Percentiles rank a stretch among this genome's conserved stretches.
These are phyloP conservation scores for Drosophila jambulina DNA, from an alignment of 1,140 invertebrate species.

Conservation along the genomic window DNA sequence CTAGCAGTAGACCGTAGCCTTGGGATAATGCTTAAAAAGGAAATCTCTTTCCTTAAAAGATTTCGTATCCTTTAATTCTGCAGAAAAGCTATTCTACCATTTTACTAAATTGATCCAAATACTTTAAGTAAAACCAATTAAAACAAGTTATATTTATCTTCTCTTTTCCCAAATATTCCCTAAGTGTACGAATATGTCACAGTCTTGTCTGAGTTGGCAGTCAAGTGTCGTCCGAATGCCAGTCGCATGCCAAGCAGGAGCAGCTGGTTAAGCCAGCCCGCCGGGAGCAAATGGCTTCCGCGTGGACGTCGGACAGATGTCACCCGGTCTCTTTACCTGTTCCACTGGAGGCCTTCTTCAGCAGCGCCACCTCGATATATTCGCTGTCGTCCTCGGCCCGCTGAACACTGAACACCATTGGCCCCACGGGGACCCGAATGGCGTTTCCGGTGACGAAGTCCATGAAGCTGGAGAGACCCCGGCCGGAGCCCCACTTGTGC, in stretches of 20 bases:
- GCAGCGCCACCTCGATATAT: slow-evolving; percentile 81
- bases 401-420: slow-evolving; percentile 84
- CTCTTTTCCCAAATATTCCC: neutral
- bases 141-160: too few relatives aligned
- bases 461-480: slow-evolving; percentile 71
- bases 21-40: too few relatives aligned
- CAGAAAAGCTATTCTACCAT: neutral
- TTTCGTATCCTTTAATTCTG: too few relatives aligned
- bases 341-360: slow-evolving; percentile 73
- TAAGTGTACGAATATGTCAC: slow-evolving; percentile 15
- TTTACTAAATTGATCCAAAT: neutral
- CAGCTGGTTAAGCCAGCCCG: slow-evolving; percentile 12
- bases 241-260: slow-evolving; percentile 36
- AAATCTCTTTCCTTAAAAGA: too few relatives aligned
- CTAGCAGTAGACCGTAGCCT: too few relatives aligned
- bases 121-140: neutral
- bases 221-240: slow-evolving; percentile 33
- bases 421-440: slow-evolving; percentile 78
- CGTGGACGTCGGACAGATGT: slow-evolving; percentile 1
- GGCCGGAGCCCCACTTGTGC: slow-evolving; percentile 71
- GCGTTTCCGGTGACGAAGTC: slow-evolving; percentile 82
- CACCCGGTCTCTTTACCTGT: slow-evolving; percentile 60
- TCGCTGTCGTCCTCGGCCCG: slow-evolving; percentile 81
- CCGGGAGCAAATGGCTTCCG: slow-evolving; percentile 1
- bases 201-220: slow-evolving; percentile 5